A percentile compares a stretch with the other conserved stretches of the same genome.
These are phyloP conservation scores for Aptenodytes forsteri DNA, from an alignment of 2,113 vertebrate species.

Conservation along the genomic window DNA sequence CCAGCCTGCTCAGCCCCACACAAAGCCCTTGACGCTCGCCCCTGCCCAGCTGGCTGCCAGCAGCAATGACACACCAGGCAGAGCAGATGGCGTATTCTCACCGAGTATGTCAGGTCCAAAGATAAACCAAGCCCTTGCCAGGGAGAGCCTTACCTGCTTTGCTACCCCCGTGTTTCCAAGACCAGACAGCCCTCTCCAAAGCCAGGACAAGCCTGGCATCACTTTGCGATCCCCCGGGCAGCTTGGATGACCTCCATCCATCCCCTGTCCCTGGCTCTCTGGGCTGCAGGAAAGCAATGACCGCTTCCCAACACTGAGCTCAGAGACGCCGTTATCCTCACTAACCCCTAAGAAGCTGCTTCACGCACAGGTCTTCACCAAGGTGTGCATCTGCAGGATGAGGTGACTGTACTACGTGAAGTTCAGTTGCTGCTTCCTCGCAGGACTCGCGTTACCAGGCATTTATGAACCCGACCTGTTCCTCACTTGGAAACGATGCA, in stretches of 20 bases:
- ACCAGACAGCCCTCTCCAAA: neutral
- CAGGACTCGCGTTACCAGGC: neutral
- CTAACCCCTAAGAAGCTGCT: neutral
- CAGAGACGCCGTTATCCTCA: neutral
- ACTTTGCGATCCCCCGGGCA: accelerated
- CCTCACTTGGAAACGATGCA: neutral
- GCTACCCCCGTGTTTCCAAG: neutral
- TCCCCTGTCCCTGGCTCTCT: neutral
- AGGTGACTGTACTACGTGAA: neutral
- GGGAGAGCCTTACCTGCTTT: neutral
- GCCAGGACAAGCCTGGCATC: neutral
- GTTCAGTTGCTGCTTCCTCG: neutral
- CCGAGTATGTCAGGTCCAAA: neutral
- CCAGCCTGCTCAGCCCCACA: neutral
- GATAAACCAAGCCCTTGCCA: neutral
- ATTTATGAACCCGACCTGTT: neutral
- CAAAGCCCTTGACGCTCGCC: neutral
- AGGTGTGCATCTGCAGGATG: neutral
- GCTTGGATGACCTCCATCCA: neutral
- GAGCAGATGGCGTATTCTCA: neutral
- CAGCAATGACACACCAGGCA: neutral
- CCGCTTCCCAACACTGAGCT: neutral
- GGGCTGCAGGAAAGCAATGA: neutral
- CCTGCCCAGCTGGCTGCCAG: neutral
- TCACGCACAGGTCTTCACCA: neutral